Conservation (phyloP, 2,797 vertebrate species). For the Enteromius radiatus region DNA sequence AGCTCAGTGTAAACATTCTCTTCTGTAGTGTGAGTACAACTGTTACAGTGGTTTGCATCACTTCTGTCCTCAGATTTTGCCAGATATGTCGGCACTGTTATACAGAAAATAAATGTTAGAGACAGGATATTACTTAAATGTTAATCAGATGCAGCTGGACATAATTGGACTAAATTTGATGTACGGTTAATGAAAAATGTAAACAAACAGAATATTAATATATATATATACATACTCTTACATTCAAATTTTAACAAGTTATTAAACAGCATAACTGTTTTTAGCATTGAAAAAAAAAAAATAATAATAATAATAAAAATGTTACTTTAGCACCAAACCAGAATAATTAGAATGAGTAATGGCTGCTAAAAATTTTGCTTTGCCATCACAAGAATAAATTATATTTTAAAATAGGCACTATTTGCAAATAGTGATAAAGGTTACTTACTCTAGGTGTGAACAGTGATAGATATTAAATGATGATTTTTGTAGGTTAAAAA, state of each 20-base stretch:
- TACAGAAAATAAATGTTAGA: not conserved
- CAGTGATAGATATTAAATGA: too few species aligned
- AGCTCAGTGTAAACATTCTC: not conserved
- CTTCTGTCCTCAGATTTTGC: not conserved
- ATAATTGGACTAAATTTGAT: not conserved
- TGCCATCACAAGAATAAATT: not conserved
- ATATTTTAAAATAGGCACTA: too few species aligned
- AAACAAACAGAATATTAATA: not conserved
- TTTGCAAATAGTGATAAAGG: not conserved
- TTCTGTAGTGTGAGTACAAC: not conserved
- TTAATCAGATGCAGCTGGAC: not conserved
- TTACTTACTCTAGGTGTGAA: too few species aligned
- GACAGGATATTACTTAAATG: slow-evolving; percentile 14
- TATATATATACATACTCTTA: not conserved
- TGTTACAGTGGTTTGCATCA: slow-evolving; percentile 8
- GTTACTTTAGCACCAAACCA: not conserved
- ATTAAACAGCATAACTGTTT: not conserved
- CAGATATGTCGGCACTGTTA: slow-evolving; percentile 9
- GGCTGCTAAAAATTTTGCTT: not conserved
- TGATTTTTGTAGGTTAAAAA: too few species aligned
- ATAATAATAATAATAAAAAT: too few species aligned
- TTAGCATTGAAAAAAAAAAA: too few species aligned
- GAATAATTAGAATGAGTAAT: not conserved
- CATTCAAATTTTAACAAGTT: too few species aligned
- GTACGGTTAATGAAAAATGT: not conserved